Percentiles rank a stretch among this genome's conserved stretches.
phyloP scores from a whole-genome alignment of 2,797 vertebrate genomes.

The Lepilemur septentrionalis region DNA sequence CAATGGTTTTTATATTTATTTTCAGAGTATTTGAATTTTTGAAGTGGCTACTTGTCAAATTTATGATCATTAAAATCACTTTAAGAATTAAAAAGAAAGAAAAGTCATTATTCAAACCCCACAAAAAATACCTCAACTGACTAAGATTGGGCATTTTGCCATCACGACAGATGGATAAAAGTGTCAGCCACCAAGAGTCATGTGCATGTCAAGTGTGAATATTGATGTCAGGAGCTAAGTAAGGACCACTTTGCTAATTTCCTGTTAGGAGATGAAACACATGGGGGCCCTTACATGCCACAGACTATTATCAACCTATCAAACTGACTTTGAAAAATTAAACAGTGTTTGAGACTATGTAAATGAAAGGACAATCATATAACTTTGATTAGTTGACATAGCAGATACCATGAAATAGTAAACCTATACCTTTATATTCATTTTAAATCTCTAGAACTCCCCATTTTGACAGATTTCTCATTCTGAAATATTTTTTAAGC shows the following conservation, averaged over 20 bases:
- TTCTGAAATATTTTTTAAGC: conserved; percentile 32
- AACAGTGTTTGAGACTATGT: neutral
- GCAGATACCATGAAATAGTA: neutral
- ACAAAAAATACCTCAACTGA: conserved; percentile 36
- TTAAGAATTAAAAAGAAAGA: conserved; percentile 29
- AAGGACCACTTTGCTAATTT: neutral
- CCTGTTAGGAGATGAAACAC: neutral
- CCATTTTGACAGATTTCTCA: neutral
- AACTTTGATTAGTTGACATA: neutral
- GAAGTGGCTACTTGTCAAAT: neutral
- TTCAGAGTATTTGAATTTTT: conserved; percentile 5
- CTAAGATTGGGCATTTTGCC: neutral
- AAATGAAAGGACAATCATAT: neutral
- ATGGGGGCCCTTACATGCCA: neutral
- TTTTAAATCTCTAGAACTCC: neutral
- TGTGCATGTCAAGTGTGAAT: neutral
- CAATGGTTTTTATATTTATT: neutral
- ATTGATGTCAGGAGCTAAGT: neutral
- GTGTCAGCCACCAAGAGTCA: neutral
- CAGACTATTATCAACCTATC: neutral
- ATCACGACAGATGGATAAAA: neutral
- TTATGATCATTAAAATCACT: conserved; percentile 40
- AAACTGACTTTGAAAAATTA: conserved; percentile 13
- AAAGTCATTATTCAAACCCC: neutral
- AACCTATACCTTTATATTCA: neutral